Base-by-base conservation (phyloP, 2,797 vertebrate genomes). In the Molossus alvarezi region DNA sequence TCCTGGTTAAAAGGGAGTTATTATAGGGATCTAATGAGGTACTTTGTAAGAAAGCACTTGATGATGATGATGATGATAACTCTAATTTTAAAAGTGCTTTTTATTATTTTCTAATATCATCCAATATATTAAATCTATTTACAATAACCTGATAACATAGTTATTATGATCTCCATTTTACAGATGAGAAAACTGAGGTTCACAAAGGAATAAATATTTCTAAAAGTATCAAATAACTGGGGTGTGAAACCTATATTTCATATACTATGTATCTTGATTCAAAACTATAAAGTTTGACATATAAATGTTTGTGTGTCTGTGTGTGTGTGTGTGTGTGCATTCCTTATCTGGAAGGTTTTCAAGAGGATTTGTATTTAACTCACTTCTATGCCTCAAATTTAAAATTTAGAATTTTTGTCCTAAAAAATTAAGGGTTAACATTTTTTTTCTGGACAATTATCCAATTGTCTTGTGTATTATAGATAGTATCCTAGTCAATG, bases 401-500 rank as follows among this genome's bases (percentile, higher is more conserved):
- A 71, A 83, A 90, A 87, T 75, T 58, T 25, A 82, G 25, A 2
- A 29, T 73, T 95, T 93, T 88, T 75, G 25, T 73, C 29, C 29
- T 77, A 67, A 91, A 6, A 88, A 33, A 48, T 89, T 62, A 90
- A 80, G n/a, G 29, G 21, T 57, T 81, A 80, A 45, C 13, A 4
- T 84, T 27, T 81, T 83, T 90, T 90, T 62, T 60, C 72, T 55
- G 65, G 20, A 29, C 55, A 95, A 90, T 45, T 62, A 48, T 45
- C 45, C 94, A 94, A 62, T 67, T 20, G 5, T 73, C 17, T 41
- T 86, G 48, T 20, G 3, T 80, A 60, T 85, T 81, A 85, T 29
- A 92, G 81, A 86, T 57, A 75, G 7, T 33, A n/a, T 86, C n/a
- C 71, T 60, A 65, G 73, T 27, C 81, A 93, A 94, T 60, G 48